Percentiles rank a stretch among this genome's conserved stretches.
phyloP scores from a whole-genome alignment of 1,140 invertebrate genomes.

The Hormaphis cornu region DNA sequence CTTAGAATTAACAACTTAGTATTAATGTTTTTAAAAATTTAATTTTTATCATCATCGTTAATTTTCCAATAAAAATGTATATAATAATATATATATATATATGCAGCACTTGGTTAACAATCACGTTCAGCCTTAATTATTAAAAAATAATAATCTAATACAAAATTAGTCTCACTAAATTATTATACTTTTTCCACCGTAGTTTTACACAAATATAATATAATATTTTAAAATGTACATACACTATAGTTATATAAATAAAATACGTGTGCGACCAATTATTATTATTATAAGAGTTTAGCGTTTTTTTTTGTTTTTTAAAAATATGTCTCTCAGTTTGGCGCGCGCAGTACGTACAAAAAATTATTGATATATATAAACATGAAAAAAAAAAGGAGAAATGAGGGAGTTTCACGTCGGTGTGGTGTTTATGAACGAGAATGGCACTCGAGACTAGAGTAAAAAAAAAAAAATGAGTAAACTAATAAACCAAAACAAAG shows the following conservation, averaged over 20 bases:
- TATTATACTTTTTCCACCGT: conserved; percentile 13
- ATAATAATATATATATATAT: too few relatives aligned
- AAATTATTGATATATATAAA: too few relatives aligned
- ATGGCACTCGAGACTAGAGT: conserved; percentile 32
- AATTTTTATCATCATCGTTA: not conserved
- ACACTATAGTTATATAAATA: not conserved
- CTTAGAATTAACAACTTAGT: conserved; percentile 19
- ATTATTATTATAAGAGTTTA: too few relatives aligned
- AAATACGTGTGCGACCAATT: conserved; percentile 5
- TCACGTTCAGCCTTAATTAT: conserved; percentile 32
- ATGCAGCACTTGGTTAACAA: conserved; percentile 30
- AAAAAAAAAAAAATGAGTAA: conserved; percentile 4
- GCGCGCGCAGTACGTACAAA: not conserved
- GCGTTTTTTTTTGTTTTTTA: not conserved
- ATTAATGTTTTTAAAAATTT: not conserved
- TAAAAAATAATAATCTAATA: conserved; percentile 26
- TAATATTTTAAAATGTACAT: not conserved
- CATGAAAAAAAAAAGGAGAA: too few relatives aligned
- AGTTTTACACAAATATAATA: not conserved
- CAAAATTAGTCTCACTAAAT: conserved; percentile 29
- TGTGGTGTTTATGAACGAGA: not conserved
- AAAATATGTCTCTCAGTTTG: conserved; percentile 4
- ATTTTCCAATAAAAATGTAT: conserved; percentile 21
- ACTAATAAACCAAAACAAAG: too few relatives aligned
- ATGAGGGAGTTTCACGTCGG: not conserved